Conservation (phyloP, 1,140 invertebrate species). For the Xylocopa sonorina region DNA sequence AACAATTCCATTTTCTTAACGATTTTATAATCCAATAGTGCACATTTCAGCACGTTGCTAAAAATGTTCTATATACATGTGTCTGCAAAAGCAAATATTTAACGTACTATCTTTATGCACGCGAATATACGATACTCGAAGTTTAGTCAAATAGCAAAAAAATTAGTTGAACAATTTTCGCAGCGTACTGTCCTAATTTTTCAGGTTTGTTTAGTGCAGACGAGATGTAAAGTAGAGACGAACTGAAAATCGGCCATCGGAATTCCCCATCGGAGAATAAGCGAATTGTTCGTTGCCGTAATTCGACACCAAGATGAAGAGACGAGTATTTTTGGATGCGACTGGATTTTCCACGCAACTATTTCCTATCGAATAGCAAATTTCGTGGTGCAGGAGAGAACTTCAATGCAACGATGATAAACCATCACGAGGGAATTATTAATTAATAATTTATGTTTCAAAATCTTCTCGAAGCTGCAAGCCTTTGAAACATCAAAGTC, state of each 20-base stretch:
- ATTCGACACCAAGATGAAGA: constrained; percentile 66
- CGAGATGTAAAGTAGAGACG: too few relatives aligned
- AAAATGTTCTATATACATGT: too few relatives aligned
- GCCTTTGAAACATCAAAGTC: neutral
- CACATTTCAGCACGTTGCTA: neutral
- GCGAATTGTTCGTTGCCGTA: constrained; percentile 52
- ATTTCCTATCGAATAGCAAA: constrained; percentile 2
- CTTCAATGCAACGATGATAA: too few relatives aligned
- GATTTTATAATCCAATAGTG: neutral
- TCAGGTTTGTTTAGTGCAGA: too few relatives aligned
- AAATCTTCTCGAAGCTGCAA: too few relatives aligned
- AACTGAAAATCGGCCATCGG: neutral
- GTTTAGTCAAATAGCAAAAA: too few relatives aligned
- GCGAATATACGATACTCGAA: too few relatives aligned
- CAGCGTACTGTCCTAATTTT: too few relatives aligned
- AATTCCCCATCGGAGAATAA: neutral
- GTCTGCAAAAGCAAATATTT: too few relatives aligned
- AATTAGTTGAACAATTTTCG: too few relatives aligned
- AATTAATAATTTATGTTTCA: neutral
- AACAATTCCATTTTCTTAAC: constrained; percentile 33
- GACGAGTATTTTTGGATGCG: constrained; percentile 68
- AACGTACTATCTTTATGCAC: too few relatives aligned
- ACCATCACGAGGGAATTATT: neutral
- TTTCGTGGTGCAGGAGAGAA: neutral
- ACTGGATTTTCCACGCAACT: constrained; percentile 57